Evolutionary conservation across 2,888 invertebrate species (phyloP).

Genomic region (Tachina fera): DNA sequence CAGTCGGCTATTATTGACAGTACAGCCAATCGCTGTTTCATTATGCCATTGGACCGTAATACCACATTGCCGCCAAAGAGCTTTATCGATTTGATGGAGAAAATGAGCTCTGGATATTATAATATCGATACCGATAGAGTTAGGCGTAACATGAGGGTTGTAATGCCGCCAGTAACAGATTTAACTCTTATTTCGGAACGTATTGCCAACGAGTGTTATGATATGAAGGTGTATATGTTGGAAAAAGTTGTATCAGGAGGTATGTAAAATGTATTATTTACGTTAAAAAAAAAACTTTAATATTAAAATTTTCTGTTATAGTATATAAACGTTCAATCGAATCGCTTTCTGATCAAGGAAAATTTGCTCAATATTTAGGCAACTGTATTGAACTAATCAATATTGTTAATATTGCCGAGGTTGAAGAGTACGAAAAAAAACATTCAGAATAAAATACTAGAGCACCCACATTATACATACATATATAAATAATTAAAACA

Average conservation of each 20-base stretch:
- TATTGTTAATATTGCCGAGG: conserved; percentile 88
- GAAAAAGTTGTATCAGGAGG: conserved; percentile 87
- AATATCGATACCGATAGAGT: conserved; percentile 91
- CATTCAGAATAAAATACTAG: conserved; percentile 68
- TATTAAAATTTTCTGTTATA: conserved; percentile 77
- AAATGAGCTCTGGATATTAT: conserved; percentile 91
- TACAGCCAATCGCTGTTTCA: conserved; percentile 91
- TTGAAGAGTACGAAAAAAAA: conserved; percentile 83
- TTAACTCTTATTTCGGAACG: conserved; percentile 86
- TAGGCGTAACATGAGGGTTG: conserved; percentile 89
- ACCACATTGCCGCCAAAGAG: conserved; percentile 91
- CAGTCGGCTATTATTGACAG: conserved; percentile 90
- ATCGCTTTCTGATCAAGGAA: conserved; percentile 83
- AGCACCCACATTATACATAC: conserved; percentile 25
- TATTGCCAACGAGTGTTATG: conserved; percentile 88
- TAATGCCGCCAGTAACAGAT: conserved; percentile 88
- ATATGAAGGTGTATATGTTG: conserved; percentile 89
- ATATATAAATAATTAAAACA: conserved; percentile 24
- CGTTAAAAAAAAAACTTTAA: neutral
- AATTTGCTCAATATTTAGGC: conserved; percentile 91
- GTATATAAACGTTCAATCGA: conserved; percentile 86
- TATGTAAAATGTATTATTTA: conserved; percentile 81
- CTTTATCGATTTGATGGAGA: conserved; percentile 90
- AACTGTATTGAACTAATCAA: conserved; percentile 89
- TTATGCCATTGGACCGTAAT: conserved; percentile 93